phyloP scores from a whole-genome alignment of 92 coral and sea anemone species.

The Heteractis magnifica region DNA sequence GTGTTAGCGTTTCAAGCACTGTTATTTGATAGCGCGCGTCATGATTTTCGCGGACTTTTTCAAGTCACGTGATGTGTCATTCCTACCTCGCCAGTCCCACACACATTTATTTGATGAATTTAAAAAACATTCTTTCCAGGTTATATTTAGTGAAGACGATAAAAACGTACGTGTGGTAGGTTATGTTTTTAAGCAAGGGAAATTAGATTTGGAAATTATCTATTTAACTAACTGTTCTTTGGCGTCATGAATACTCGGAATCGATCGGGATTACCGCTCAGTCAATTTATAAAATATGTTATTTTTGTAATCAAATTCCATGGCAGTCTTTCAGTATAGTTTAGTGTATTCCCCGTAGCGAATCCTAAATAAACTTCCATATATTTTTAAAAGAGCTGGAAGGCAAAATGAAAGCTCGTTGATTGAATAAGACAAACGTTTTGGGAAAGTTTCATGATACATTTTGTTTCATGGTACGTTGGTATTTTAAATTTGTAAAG shows the following conservation, averaged over 20 bases:
- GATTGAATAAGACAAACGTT: no score
- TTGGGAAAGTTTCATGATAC: no score
- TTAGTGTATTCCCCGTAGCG: neutral
- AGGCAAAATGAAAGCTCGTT: no score
- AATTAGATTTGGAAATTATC: neutral
- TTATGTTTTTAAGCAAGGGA: neutral
- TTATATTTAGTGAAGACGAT: neutral
- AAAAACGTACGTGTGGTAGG: neutral
- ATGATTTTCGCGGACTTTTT: neutral
- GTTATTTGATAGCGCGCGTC: neutral
- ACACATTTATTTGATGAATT: neutral
- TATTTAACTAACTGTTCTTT: slow-evolving; percentile 2
- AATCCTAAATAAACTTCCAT: no score
- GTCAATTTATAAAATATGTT: neutral
- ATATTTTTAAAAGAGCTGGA: no score
- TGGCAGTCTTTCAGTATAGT: neutral
- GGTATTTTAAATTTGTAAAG: no score
- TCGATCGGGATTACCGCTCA: neutral
- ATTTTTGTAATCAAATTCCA: neutral
- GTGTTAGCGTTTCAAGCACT: neutral
- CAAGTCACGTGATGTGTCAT: neutral
- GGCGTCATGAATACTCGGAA: neutral
- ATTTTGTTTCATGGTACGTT: no score
- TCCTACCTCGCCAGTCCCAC: neutral
- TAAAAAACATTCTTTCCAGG: neutral